Percentiles rank a stretch among this genome's conserved stretches.
Conservation (phyloP, 2,113 vertebrate genomes). For the Albula goreensis region DNA sequence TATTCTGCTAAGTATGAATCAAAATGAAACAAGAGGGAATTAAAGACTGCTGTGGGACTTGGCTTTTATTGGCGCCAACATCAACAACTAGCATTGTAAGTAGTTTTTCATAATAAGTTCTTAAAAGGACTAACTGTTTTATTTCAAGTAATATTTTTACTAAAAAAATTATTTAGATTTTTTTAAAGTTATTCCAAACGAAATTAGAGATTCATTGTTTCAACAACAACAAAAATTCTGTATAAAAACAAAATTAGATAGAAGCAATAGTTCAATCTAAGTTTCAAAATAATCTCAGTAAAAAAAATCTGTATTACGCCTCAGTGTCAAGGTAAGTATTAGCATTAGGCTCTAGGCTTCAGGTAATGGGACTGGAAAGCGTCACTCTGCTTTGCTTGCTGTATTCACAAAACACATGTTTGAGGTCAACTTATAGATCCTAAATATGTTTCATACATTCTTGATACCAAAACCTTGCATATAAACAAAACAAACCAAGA, state of each 20-base stretch:
- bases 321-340: slow-evolving; percentile 12
- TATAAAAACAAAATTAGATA: too few species aligned
- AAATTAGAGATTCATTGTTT: too few species aligned
- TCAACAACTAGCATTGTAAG: background rate
- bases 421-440: background rate
- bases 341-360: too few species aligned
- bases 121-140: too few species aligned
- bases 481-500: background rate
- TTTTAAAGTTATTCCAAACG: too few species aligned
- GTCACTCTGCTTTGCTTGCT: background rate
- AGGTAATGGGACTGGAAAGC: background rate
- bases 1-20: slow-evolving; percentile 23
- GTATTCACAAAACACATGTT: slow-evolving; percentile 13
- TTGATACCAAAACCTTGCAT: background rate
- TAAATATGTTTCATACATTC: slow-evolving; percentile 17
- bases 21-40: background rate
- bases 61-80: slow-evolving; percentile 24
- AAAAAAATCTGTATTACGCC: slow-evolving; percentile 6
- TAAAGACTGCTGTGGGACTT: background rate
- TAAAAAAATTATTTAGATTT: too few species aligned
- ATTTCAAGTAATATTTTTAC: too few species aligned
- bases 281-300: background rate
- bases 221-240: too few species aligned
- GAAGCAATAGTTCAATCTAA: too few species aligned
- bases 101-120: too few species aligned